A percentile compares a stretch with the other conserved stretches of the same genome.
These are phyloP conservation scores for Polypterus bichir DNA, from an alignment of 2,113 vertebrate species.

Conservation along the genomic window DNA sequence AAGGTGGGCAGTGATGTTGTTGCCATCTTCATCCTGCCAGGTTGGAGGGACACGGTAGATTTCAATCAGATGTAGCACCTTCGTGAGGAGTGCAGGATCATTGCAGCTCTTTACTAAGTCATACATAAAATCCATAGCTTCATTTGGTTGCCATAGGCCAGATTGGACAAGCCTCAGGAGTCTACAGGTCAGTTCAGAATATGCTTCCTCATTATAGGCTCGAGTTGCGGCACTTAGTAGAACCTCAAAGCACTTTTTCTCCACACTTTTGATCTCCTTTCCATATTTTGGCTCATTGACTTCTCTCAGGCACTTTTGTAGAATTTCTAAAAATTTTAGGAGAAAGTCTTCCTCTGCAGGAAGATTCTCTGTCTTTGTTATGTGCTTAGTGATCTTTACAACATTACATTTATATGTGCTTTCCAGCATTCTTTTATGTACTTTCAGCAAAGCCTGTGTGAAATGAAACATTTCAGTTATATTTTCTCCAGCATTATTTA, in stretches of 20 bases:
- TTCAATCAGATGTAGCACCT: constrained; percentile 2
- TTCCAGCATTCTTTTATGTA: no score
- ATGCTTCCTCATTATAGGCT: background rate
- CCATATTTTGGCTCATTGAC: background rate
- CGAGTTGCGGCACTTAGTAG: background rate
- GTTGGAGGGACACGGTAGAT: constrained; percentile 8
- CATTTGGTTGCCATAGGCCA: background rate
- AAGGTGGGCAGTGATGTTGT: background rate
- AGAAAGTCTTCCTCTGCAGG: background rate
- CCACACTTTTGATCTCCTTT: background rate
- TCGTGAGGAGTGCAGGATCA: background rate
- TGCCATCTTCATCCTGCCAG: background rate
- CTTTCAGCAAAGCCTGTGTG: no score
- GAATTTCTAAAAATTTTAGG: background rate
- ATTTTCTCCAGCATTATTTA: no score
- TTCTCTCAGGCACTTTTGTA: background rate
- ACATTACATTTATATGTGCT: no score
- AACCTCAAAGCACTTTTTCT: background rate
- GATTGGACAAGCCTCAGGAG: background rate
- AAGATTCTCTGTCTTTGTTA: no score
- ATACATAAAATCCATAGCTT: background rate
- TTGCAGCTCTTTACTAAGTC: background rate
- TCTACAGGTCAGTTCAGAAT: background rate
- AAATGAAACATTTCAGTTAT: no score
- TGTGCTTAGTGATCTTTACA: no score